Evolutionary conservation across 2,797 vertebrate genomes (phyloP), one percentile per base, ranked within the genome.

Genomic region (Euphonia xanthogaster): DNA sequence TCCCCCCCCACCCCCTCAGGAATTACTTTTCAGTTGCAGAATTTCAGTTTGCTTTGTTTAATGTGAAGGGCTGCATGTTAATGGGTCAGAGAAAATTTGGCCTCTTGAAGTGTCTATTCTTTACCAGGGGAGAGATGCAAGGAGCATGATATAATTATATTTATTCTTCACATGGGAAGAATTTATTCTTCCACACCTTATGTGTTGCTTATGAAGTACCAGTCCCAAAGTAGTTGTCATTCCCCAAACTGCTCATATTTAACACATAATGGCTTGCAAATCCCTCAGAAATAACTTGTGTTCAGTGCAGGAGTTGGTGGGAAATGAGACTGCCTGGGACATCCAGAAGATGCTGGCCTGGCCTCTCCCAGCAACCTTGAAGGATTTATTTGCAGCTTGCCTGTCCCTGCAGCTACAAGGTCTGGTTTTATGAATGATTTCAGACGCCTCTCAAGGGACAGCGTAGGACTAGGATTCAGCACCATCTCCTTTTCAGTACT

Each of bases 1-100:
- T n/a, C n/a, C 0, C 1, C 2, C 3, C 5, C 1, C 0, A 5
- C 2, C 6, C 7, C 8, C 5, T 8, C 12, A 3, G 21, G 14
- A 81, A 48, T 87, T 70, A 75, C 21, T 60, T 60, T 63, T 16
- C 50, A 45, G 20, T 73, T 70, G 50, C 16, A 76, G 33, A 79
- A 70, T 85, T 92, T 76, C 24, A 35, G 8, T 91, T 81, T 77
- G 12, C 37, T 61, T 74, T 78, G 9, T 71, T 90, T 86, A 60
- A 67, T 21, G 7, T 7, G 12, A 73, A 87, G 20, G 50, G 17
- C 33, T 70, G 8, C 39, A 17, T 76, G 13, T 73, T 37, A 8
- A 13, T 53, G 18, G 12, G 22, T 42, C 47, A 82, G 39, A 67
- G 40, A 63, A 92, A 63, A 82, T 91, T 18, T 77, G 45, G 14